Base-by-base conservation (phyloP, 2,113 vertebrate species). In the Xerus inauris region DNA sequence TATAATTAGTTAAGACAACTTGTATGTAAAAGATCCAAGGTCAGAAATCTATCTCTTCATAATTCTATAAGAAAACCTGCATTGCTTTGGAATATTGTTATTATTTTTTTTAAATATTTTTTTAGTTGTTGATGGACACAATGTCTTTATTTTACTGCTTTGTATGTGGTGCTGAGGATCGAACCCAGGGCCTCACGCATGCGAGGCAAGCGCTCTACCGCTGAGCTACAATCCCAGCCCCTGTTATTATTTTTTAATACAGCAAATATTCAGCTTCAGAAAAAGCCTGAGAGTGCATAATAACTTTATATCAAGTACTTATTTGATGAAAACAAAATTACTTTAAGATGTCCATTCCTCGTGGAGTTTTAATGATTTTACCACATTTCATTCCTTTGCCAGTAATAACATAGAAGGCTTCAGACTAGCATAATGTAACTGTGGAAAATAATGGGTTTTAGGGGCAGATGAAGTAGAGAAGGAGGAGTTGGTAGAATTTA, bases 1-100 rank as follows among this genome's bases (percentile, higher is more conserved):
- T 11, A 6, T 51, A 42, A 42, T 84, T 83, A 89, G 95, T 96
- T 96, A 98, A 98, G 89, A 73, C 82, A 64, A 95, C 89, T 96
- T 92, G 57, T 91, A 97, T 97, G 92, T 91, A 95, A 54, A 67
- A 86, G 12, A 28, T 26, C 35, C 3, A 54, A 84, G 96, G 69
- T 97, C 87, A 92, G 85, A 98, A 97, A 97, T 80, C 93, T 97
- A 86, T 17, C 65, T 80, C 91, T 94, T 89, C 72, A 73, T 65
- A 95, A 19, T 95, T 84, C 32, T 86, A 65, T 85, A 69, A 94
- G 57, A 20, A 96, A 17, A 75, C 24, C 89, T 83, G 81, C 40
- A 92, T 72, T 87, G 96, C 97, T 97, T 97, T 87, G 84, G 92
- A 96, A 96, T 94, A 89, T 42, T 8, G 13, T 71, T 32, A 65